Evolutionary conservation across 2,888 invertebrate species (phyloP), one percentile per base, ranked within the genome.

Genomic region (Stictocephala bisonia): DNA sequence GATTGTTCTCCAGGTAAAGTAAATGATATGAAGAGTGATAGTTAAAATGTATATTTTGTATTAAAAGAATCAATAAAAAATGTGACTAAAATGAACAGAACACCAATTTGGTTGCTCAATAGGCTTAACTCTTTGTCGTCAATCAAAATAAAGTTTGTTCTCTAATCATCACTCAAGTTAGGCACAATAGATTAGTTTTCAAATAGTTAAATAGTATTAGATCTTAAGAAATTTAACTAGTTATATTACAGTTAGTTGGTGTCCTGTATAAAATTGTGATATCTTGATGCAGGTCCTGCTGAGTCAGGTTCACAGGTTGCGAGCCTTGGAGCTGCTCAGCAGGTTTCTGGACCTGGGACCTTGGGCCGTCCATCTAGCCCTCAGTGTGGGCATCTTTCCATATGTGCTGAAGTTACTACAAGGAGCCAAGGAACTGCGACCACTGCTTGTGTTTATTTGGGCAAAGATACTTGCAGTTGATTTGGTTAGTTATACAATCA

Each of bases 361-460:
- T 0, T 94, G 94, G 94, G 98, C 99, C 13, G 99, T 99, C 51
- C 95, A 95, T 84, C 87, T 97, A 78, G 97, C 98, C 68, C 88
- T 99, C 24, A 94, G 94, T 70, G 99, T 99, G 53, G 99, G 99
- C 79, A 99, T 99, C 83, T 99, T 99, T 85, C 99, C 99, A 0
- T 99, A 99, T 85, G 97, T 99, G 80, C 88, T 99, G 71, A 98
- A 98, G 85, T 86, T 99, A 79, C 87, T 99, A 80, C 99, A 99
- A 86, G 93, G 94, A 76, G 97, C 97, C 2, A 89, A 91, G 79
- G 99, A 99, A 84, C 86, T 99, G 79, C 88, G 97, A 73, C 94
- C 97, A 6, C 88, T 97, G 74, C 88, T 99, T 80, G 97, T 99
- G 51, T 98, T 97, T 84, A 98, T 99, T 80, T 99, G 99, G 99